Conservation (phyloP, 35 echinoderm and acorn worm species). For the Diadema setosum region DNA sequence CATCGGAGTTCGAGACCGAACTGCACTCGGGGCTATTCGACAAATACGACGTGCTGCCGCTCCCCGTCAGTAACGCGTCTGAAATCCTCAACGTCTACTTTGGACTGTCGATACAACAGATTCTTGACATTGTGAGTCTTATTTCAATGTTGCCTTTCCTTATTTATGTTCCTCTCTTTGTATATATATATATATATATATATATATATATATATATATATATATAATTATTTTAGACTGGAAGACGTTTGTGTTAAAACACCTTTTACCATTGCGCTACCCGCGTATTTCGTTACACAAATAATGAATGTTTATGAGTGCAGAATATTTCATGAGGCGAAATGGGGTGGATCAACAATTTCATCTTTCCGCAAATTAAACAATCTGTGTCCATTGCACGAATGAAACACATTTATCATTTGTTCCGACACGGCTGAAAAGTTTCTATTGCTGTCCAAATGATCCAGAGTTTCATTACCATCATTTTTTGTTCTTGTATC, state of each 20-base stretch:
- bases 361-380: no score
- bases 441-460: no score
- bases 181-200: neutral
- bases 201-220: neutral
- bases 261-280: neutral
- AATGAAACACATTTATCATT: no score
- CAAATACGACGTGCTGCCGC: conserved; percentile 44
- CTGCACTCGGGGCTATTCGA: conserved; percentile 42
- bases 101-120: conserved; percentile 73
- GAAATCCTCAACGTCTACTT: conserved; percentile 64
- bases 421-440: no score
- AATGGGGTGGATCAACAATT: no score
- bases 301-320: neutral
- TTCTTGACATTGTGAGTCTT: conserved; percentile 71
- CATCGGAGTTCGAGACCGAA: conserved; percentile 27
- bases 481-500: no score
- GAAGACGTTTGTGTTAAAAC: neutral
- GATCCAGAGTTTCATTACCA: no score
- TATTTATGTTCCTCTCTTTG: neutral
- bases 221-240: neutral
- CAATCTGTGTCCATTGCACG: no score
- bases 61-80: conserved; percentile 53
- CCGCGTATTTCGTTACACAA: neutral
- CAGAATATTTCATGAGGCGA: neutral
- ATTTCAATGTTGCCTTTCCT: neutral